Evolutionary conservation across 2,797 vertebrate genomes (phyloP).

Genomic region (Phrynocephalus forsythii): DNA sequence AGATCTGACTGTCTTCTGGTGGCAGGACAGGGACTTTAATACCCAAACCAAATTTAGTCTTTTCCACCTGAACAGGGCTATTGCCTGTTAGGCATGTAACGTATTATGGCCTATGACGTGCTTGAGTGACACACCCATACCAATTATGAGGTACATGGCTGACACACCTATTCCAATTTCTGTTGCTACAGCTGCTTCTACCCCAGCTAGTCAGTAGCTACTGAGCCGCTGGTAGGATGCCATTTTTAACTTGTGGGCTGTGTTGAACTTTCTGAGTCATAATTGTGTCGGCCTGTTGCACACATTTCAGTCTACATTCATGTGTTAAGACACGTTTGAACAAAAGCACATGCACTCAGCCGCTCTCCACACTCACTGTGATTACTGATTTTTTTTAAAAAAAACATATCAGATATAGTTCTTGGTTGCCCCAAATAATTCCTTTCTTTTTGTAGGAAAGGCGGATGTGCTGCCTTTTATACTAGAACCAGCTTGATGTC

Average conservation of each 20-base stretch:
- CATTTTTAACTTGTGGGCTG: not conserved
- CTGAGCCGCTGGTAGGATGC: not conserved
- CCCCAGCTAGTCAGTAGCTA: not conserved
- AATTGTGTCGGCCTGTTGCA: not conserved
- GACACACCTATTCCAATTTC: not conserved
- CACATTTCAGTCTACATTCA: not conserved
- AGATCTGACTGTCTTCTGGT: no score
- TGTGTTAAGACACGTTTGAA: conserved; percentile 16
- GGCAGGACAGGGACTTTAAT: no score
- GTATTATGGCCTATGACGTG: not conserved
- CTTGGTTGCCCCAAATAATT: conserved; percentile 17
- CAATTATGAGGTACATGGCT: not conserved
- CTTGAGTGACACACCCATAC: not conserved
- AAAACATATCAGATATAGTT: not conserved
- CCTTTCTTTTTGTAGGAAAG: not conserved
- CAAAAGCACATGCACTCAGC: fast-evolving
- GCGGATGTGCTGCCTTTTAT: not conserved
- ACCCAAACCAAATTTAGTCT: no score
- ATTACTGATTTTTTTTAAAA: not conserved
- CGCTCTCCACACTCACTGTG: not conserved
- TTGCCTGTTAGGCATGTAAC: not conserved
- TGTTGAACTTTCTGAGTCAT: not conserved
- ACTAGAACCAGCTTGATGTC: not conserved
- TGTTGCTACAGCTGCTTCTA: not conserved
- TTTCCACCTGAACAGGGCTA: no score